Conservation (phyloP, 1,140 invertebrate genomes). For the Saxidomus purpurata region DNA sequence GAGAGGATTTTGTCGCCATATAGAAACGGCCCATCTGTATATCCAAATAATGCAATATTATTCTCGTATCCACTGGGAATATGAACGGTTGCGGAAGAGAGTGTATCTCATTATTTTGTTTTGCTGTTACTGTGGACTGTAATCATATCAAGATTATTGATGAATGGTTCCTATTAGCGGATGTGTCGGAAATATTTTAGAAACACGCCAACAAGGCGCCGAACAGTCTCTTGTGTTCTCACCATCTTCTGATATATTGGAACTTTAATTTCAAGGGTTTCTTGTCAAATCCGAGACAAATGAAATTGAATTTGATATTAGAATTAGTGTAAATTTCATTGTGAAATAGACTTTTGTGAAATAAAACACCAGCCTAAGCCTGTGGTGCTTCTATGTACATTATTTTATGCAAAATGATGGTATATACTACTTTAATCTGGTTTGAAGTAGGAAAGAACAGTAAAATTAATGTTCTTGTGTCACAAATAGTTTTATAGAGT, state of each 20-base stretch:
- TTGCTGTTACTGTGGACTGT: neutral
- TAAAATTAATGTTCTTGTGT: no score
- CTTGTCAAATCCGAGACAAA: neutral
- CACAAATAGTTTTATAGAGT: no score
- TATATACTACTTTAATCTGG: no score
- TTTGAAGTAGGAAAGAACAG: no score
- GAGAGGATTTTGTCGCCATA: neutral
- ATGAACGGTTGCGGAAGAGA: neutral
- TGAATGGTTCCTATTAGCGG: constrained; percentile 15
- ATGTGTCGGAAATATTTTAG: constrained; percentile 19
- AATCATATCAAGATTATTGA: constrained; percentile 21
- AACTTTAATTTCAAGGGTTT: neutral
- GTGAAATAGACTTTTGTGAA: no score
- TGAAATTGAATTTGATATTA: neutral
- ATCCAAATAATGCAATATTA: constrained; percentile 8
- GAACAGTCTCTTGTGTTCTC: neutral
- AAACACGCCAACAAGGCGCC: constrained; percentile 18
- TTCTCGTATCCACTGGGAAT: neutral
- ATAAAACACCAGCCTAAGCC: no score
- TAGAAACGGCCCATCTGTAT: neutral
- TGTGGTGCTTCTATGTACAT: no score
- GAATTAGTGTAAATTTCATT: no score
- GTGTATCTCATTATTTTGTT: constrained; percentile 23
- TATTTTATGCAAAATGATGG: no score
- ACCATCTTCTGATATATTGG: neutral